These are phyloP conservation scores for Falco rusticolus DNA, from an alignment of 2,797 vertebrate genomes.

Conservation along the genomic window DNA sequence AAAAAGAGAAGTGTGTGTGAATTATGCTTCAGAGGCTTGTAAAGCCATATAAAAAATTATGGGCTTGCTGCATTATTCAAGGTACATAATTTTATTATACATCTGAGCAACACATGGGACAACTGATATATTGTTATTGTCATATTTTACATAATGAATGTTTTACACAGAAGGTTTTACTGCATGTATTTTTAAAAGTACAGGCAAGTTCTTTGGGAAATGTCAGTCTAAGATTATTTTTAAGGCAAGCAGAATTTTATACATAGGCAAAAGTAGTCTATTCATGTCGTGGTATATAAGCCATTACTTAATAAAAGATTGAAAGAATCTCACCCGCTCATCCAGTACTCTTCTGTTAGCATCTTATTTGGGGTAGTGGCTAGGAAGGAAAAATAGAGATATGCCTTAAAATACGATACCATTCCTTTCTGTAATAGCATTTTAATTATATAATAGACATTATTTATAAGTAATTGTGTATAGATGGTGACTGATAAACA, in stretches of 20 bases:
- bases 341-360: not conserved
- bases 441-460: not conserved
- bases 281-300: not conserved
- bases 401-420: not conserved
- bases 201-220: not conserved
- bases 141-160: not conserved
- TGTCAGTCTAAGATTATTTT: not conserved
- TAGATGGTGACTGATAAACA: not conserved
- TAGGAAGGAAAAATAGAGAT: not conserved
- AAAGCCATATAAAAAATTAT: not conserved
- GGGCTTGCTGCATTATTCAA: slow-evolving; percentile 30
- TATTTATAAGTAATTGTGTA: not conserved
- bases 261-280: not conserved
- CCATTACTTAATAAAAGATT: not conserved
- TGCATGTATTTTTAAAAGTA: not conserved
- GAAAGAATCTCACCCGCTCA: not conserved
- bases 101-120: not conserved
- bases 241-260: not conserved
- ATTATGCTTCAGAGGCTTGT: not conserved
- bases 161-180: not conserved
- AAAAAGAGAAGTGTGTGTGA: not conserved
- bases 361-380: not conserved
- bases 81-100: slow-evolving; percentile 31
- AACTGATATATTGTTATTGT: slow-evolving; percentile 17
- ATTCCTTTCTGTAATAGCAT: not conserved